phyloP scores from a whole-genome alignment of 2,797 vertebrate genomes.

The Onychomys arenicola region DNA sequence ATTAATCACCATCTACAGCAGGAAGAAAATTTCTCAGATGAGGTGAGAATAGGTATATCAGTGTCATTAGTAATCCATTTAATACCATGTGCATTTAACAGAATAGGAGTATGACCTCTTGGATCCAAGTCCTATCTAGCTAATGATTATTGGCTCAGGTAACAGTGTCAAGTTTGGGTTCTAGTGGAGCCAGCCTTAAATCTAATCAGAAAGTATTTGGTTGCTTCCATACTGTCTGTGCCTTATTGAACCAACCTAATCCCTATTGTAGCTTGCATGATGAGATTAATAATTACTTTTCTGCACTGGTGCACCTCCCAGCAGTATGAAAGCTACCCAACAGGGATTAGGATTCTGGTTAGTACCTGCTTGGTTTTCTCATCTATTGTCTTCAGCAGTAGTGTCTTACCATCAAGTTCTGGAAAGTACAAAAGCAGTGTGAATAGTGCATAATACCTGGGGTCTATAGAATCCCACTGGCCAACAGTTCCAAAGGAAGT shows the following conservation, averaged over 20 bases:
- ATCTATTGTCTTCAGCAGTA: background rate
- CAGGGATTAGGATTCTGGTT: background rate
- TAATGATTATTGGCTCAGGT: background rate
- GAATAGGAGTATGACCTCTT: background rate
- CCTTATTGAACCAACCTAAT: background rate
- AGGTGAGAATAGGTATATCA: background rate
- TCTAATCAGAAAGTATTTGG: background rate
- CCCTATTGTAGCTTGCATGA: background rate
- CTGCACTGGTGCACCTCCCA: background rate
- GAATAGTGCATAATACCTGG: background rate
- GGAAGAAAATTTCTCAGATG: background rate
- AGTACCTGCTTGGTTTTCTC: background rate
- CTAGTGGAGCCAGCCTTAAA: background rate
- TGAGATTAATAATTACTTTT: background rate
- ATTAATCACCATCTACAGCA: background rate
- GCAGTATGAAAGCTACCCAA: background rate
- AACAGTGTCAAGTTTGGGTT: background rate
- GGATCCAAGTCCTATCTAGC: background rate
- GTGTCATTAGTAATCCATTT: background rate
- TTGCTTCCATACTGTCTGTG: background rate
- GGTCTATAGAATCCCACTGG: background rate
- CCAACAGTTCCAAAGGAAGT: background rate
- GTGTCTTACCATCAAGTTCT: background rate
- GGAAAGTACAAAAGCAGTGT: background rate
- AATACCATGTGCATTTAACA: background rate